phyloP scores from a whole-genome alignment of 2,888 invertebrate species.

The Theodoxus fluviatilis region DNA sequence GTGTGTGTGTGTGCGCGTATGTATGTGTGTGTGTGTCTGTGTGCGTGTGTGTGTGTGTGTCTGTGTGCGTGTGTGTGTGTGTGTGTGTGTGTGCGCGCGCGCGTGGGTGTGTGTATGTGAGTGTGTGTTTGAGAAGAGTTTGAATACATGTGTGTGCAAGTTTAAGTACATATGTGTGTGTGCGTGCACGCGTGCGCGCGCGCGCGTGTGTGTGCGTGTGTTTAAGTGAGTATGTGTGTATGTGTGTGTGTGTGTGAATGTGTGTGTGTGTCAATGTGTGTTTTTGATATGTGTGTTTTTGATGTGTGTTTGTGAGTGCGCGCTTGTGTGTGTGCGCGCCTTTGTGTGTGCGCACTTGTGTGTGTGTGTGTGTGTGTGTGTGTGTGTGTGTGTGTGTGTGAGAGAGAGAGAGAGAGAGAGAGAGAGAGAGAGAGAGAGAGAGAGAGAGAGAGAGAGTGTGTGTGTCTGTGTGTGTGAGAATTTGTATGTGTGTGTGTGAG shows the following conservation, averaged over 20 bases:
- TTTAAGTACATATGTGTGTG: background rate
- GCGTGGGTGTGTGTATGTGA: background rate
- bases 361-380: too few relatives aligned
- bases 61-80: slow-evolving; percentile 4
- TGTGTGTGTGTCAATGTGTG: too few relatives aligned
- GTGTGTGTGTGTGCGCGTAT: slow-evolving; percentile 18
- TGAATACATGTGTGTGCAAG: background rate
- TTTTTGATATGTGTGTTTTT: slow-evolving; percentile 17
- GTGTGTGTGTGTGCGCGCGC: slow-evolving; percentile 12
- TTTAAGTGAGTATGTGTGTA: background rate
- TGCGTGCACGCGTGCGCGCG: background rate
- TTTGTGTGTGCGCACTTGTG: too few relatives aligned
- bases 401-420: too few relatives aligned
- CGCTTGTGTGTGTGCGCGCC: background rate
- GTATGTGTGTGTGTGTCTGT: background rate
- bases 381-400: too few relatives aligned
- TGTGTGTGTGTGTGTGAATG: slow-evolving; percentile 19
- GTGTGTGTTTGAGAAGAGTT: background rate
- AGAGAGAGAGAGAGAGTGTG: too few relatives aligned
- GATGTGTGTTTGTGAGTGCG: slow-evolving; percentile 1
- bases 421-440: too few relatives aligned
- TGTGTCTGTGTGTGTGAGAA: too few relatives aligned
- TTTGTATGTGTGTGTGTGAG: too few relatives aligned
- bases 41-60: background rate
- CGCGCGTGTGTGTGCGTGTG: slow-evolving; percentile 1